A percentile compares a stretch with the other conserved stretches of the same genome.
phyloP scores from a whole-genome alignment of 2,113 vertebrate species.

The Sceloporus tristichus region DNA sequence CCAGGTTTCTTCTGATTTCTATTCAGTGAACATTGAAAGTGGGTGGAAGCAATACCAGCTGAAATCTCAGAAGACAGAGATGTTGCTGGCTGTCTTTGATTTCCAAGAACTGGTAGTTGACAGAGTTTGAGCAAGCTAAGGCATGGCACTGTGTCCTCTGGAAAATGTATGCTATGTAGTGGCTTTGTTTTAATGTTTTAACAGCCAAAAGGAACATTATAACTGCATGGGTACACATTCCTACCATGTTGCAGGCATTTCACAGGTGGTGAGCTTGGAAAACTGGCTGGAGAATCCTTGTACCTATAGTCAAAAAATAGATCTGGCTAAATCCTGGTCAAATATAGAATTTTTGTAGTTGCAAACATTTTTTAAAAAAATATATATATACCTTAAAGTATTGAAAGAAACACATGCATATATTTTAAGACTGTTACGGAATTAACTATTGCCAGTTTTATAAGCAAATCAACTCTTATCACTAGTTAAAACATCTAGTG shows the following conservation, averaged over 20 bases:
- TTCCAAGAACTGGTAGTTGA: neutral
- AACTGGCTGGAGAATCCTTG: too few relatives aligned
- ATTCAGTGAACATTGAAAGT: neutral
- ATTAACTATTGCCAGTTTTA: neutral
- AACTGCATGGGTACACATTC: neutral
- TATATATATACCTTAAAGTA: neutral
- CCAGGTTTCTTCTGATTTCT: neutral
- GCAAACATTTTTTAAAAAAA: conserved; percentile 1
- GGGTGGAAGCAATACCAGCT: neutral
- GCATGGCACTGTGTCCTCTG: neutral
- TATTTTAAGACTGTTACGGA: neutral
- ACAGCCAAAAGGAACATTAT: neutral
- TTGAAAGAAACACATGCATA: neutral
- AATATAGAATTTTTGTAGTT: neutral
- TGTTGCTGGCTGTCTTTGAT: neutral
- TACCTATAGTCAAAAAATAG: too few relatives aligned
- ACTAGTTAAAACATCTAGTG: neutral
- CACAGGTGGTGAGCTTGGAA: neutral
- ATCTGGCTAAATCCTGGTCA: neutral
- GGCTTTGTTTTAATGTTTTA: neutral
- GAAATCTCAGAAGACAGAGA: neutral
- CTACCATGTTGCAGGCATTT: neutral
- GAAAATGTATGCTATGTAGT: neutral
- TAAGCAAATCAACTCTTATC: neutral
- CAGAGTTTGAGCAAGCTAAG: conserved; percentile 27